Evolutionary conservation across 1,140 invertebrate species (phyloP).

Genomic region (Pseudomyrmex sp.): DNA sequence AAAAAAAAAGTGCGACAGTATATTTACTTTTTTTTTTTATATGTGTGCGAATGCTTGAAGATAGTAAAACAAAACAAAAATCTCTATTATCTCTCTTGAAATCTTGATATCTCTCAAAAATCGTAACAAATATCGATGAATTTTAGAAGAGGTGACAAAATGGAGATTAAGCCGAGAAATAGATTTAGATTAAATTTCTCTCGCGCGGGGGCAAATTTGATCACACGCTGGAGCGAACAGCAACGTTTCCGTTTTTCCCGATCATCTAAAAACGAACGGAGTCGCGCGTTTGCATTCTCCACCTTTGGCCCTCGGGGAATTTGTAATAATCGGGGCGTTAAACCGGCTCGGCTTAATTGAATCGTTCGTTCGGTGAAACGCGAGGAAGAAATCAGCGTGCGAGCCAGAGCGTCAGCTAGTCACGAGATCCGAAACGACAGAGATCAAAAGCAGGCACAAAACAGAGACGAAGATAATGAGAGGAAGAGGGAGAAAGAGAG

Average conservation of each 20-base stretch:
- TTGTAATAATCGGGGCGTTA: slow-evolving; percentile 44
- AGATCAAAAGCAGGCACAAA: slow-evolving; percentile 12
- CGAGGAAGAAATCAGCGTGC: slow-evolving; percentile 8
- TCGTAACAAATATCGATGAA: too few relatives aligned
- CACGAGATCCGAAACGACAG: not conserved
- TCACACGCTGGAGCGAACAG: not conserved
- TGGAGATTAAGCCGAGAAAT: not conserved
- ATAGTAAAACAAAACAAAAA: too few relatives aligned
- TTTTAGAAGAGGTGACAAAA: not conserved
- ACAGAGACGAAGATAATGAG: not conserved
- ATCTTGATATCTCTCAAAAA: too few relatives aligned
- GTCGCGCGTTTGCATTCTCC: not conserved
- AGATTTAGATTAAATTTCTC: not conserved
- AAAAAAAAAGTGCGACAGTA: too few relatives aligned
- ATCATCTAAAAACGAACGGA: not conserved
- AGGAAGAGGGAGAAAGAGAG: not conserved
- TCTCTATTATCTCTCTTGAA: too few relatives aligned
- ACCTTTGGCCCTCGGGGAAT: slow-evolving; percentile 2
- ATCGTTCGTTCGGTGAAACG: slow-evolving; percentile 22
- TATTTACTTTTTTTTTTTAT: too few relatives aligned
- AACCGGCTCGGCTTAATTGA: slow-evolving; percentile 41
- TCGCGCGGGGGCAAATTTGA: too few relatives aligned
- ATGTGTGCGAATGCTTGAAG: too few relatives aligned
- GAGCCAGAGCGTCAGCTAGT: not conserved
- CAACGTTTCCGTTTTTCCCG: not conserved